Evolutionary conservation across 2,113 vertebrate species (phyloP).

Genomic region (Sander vitreus): DNA sequence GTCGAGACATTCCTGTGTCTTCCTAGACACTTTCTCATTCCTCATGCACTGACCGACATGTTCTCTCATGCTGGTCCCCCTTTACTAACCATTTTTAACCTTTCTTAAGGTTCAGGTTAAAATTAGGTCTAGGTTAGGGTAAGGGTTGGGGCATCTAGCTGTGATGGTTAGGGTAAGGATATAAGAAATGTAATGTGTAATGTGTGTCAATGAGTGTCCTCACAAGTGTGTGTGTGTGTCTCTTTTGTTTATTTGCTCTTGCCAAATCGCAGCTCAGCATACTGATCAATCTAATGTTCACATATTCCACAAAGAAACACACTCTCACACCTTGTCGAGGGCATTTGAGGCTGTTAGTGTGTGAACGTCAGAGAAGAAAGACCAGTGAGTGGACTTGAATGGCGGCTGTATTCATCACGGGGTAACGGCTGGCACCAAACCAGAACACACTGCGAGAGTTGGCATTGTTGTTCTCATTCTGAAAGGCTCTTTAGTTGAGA

Average conservation of each 20-base stretch:
- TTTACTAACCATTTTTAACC: neutral
- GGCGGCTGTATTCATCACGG: conserved; percentile 63
- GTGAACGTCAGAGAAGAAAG: conserved; percentile 40
- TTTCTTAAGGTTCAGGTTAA: neutral
- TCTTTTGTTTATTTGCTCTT: neutral
- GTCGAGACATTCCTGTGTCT: neutral
- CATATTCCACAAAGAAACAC: conserved; percentile 20
- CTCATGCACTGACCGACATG: conserved; percentile 11
- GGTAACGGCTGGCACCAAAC: conserved; percentile 56
- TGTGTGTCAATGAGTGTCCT: neutral
- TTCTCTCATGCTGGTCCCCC: conserved; percentile 1
- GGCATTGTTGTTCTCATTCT: conserved; percentile 52
- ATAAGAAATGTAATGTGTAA: neutral
- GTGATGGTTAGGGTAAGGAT: neutral
- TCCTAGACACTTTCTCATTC: neutral
- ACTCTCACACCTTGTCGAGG: conserved; percentile 22
- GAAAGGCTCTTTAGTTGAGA: conserved; percentile 59
- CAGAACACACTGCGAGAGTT: conserved; percentile 49
- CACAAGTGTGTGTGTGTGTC: too few relatives aligned
- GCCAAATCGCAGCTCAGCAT: conserved; percentile 31
- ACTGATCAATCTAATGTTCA: conserved; percentile 44
- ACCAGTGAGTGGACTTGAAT: conserved; percentile 67
- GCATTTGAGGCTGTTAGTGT: conserved; percentile 48
- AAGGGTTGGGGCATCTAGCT: neutral
- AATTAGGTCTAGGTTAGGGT: neutral